Base-by-base conservation (phyloP, 2,888 invertebrate genomes). In the Glaucopsyche alexis region DNA sequence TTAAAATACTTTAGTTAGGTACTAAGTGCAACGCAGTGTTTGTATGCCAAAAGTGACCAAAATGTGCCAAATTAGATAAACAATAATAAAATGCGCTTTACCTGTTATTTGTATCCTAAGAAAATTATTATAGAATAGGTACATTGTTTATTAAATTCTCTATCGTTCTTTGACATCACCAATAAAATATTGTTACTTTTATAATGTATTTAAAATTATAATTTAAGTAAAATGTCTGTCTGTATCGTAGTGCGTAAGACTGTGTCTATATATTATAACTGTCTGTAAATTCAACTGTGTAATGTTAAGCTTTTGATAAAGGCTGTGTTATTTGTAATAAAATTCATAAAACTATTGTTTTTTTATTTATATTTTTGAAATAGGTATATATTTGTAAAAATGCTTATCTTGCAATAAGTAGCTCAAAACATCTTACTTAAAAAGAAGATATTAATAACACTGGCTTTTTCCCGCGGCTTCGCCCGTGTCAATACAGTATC, bases 251-350 rank as follows among this genome's bases (percentile, higher is more conserved):
- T 49, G 13, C 19, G 47, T 47, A 69, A 69, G 69, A 29, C 29
- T 47, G 19, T 29, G 14, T 69, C 13, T 69, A 9, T 13, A 29
- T 4, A 29, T 47, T 19, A 7, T 19, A 11, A 49, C 47, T 19
- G 29, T 69, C 47, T 49, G 13, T 13, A 14, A 45, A 69, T 29
- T 29, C 0, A 29, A 29, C 29, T 29, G 29, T 29, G 29, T 29
- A 29, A 7, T 38, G 29, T 47, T 45, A 69, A 47, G 69, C 69
- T 69, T 47, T 69, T 47, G 69, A 69, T 47, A 69, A 69, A 29
- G 14, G 67, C 47, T 29, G 69, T 69, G 45, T 45, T 65, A 29
- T 69, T 69, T 47, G 16, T 69, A 69, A 69, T 69, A 69, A 69
- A 69, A 69, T 49, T 69, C 13, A 16, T 6, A 45, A 47, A 45